phyloP scores from a whole-genome alignment of 1,140 invertebrate genomes.

The Tenebrio molitor region DNA sequence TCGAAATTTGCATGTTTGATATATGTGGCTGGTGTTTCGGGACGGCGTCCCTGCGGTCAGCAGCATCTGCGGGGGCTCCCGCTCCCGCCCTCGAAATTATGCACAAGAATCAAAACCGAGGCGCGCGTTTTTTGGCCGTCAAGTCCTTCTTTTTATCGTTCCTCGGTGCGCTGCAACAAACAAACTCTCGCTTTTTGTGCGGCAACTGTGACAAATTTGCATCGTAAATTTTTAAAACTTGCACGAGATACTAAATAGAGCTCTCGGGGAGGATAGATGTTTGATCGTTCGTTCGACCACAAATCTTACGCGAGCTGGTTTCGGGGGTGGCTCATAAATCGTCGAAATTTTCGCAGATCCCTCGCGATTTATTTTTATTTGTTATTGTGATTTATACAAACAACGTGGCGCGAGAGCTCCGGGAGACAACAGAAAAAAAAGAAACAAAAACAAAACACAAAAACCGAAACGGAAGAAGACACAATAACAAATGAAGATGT shows the following conservation, averaged over 20 bases:
- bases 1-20: constrained; percentile 48
- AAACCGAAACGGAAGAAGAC: constrained; percentile 5
- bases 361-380: constrained; percentile 37
- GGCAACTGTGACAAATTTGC: constrained; percentile 27
- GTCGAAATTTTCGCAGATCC: constrained; percentile 35
- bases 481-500: constrained; percentile 27
- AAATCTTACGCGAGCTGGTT: constrained; percentile 29
- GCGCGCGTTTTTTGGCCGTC: not conserved
- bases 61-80: constrained; percentile 41
- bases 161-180: no score
- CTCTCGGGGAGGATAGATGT: constrained; percentile 28
- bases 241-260: constrained; percentile 35
- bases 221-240: constrained; percentile 41
- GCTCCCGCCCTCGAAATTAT: constrained; percentile 5
- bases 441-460: no score
- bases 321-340: constrained; percentile 32
- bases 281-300: constrained; percentile 36
- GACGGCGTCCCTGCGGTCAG: constrained; percentile 41
- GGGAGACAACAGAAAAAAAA: no score
- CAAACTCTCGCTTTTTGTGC: constrained; percentile 13
- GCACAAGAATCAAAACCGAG: constrained; percentile 11
- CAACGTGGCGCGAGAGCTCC: no score
- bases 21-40: constrained; percentile 41
- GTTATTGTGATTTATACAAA: constrained; percentile 39
- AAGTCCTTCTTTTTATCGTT: constrained; percentile 11